A percentile compares a stretch with the other conserved stretches of the same genome.
Conservation (phyloP, 1,140 invertebrate species). For the Drosophila micromelanica region DNA sequence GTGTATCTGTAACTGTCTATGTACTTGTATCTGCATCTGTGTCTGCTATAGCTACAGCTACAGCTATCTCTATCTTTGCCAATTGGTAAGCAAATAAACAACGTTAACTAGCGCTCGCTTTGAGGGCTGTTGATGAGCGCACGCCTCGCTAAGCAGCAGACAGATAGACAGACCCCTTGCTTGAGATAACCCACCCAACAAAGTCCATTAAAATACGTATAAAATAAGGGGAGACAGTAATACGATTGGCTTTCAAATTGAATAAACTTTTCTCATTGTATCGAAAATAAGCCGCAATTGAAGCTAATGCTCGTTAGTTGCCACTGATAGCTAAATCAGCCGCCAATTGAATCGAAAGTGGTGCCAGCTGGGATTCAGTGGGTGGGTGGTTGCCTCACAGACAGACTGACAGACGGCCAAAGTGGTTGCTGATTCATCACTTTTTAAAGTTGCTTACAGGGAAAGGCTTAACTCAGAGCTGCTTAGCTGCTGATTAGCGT, state of each 20-base stretch:
- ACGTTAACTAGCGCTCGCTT: conserved; percentile 15
- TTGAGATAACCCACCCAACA: neutral
- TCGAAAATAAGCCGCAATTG: conserved; percentile 65
- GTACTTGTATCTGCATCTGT: conserved; percentile 47
- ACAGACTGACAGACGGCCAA: neutral
- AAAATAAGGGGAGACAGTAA: conserved; percentile 8
- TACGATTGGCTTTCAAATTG: conserved; percentile 45
- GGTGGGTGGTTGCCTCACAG: conserved; percentile 14
- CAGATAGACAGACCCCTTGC: too few relatives aligned
- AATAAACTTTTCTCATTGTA: conserved; percentile 54
- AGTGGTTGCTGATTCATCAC: conserved; percentile 21
- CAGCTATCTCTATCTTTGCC: conserved; percentile 51
- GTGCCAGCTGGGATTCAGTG: conserved; percentile 11
- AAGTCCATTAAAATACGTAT: neutral
- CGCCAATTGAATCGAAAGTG: conserved; percentile 46
- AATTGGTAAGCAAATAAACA: conserved; percentile 80
- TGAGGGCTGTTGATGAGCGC: conserved; percentile 21
- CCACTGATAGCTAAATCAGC: conserved; percentile 32
- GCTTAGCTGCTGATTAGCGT: too few relatives aligned
- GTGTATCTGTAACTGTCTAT: conserved; percentile 15
- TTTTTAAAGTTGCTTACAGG: conserved; percentile 2
- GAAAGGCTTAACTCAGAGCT: neutral
- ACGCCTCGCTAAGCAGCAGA: conserved; percentile 33
- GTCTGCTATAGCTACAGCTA: conserved; percentile 19
- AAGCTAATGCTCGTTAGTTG: conserved; percentile 58